Evolutionary conservation across 2,888 invertebrate genomes (phyloP).

Genomic region (Agapostemon virescens): DNA sequence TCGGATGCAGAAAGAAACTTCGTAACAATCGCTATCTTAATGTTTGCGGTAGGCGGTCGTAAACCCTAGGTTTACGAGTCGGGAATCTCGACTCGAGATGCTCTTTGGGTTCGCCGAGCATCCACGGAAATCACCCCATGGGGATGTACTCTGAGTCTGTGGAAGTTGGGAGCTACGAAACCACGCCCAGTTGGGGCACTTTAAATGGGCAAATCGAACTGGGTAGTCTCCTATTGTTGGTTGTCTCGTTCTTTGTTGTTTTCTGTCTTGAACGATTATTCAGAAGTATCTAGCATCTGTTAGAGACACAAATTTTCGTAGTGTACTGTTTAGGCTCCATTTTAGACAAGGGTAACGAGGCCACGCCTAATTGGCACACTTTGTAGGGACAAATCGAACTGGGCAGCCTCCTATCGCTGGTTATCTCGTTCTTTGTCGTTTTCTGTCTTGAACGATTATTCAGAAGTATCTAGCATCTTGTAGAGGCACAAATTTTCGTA

Average conservation of each 20-base stretch:
- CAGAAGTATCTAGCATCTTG: too few species aligned
- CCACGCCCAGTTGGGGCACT: neutral
- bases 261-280: too few species aligned
- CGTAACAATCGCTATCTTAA: conserved; percentile 25
- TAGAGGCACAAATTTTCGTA: too few species aligned
- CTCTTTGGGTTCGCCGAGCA: neutral
- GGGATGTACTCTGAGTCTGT: neutral
- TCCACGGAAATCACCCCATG: neutral
- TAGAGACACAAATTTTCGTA: too few species aligned
- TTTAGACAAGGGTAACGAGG: too few species aligned
- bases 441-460: too few species aligned
- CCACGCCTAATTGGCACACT: too few species aligned
- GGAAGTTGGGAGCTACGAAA: neutral
- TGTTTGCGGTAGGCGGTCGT: conserved; percentile 21
- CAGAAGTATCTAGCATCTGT: too few species aligned
- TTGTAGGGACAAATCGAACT: too few species aligned
- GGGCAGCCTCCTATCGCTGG: too few species aligned
- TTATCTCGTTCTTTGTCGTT: too few species aligned
- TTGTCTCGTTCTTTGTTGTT: neutral
- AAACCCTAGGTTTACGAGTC: conserved; percentile 35
- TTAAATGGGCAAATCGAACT: neutral
- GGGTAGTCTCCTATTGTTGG: neutral
- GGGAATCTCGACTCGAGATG: neutral
- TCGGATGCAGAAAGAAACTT: neutral
- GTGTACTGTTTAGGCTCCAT: too few species aligned